Base-by-base conservation (phyloP, 2,113 vertebrate genomes). In the cattle (Bos taurus) region DNA sequence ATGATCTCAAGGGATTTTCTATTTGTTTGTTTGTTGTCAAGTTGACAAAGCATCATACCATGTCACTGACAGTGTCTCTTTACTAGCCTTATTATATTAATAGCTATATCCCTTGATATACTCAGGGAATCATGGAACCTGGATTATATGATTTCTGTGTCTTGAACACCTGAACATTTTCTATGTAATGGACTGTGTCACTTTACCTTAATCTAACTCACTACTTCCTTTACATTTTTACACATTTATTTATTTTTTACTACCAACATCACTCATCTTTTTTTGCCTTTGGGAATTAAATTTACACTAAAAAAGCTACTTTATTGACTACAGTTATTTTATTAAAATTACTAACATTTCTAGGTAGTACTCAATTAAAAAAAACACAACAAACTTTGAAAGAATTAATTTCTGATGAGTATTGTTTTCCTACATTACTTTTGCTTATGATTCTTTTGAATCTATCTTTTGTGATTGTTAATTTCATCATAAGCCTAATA, bases 401-500 rank as follows among this genome's bases (percentile, higher is more conserved):
- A 96, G 30, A 91, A 64, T 89, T 86, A 64, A 81, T 96, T 78
- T 52, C 59, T 93, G 28, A 57, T 90, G 77, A 67, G 36, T 12
- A 19, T 26, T 85, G 1, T 25, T 95, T 93, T 19, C 21, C 2
- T 33, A 48, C 9, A 9, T 85, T 87, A 4, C 77, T 84, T 94
- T 94, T 52, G 21, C n/a, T 77, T 62, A 3, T 77, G 50, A 64
- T 67, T 88, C 87, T 91, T 97, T 97, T 56, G n/a, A 88, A 40
- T 16, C 62, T 48, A 23, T 52, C 3, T 56, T 77, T 84, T 83
- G 6, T 64, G 64, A 48, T 52, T 83, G 16, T 17, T 57, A 86
- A 83, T 78, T 96, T 94, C 46, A 90, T 80, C 25, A 86, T 86
- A 77, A 96, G 50, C 3, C 77, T 82, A 71, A 64, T 88, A 93